Percentiles rank a stretch among this genome's conserved stretches.
Evolutionary conservation across 2,888 invertebrate species (phyloP).

Genomic region (Nudaria mundana): DNA sequence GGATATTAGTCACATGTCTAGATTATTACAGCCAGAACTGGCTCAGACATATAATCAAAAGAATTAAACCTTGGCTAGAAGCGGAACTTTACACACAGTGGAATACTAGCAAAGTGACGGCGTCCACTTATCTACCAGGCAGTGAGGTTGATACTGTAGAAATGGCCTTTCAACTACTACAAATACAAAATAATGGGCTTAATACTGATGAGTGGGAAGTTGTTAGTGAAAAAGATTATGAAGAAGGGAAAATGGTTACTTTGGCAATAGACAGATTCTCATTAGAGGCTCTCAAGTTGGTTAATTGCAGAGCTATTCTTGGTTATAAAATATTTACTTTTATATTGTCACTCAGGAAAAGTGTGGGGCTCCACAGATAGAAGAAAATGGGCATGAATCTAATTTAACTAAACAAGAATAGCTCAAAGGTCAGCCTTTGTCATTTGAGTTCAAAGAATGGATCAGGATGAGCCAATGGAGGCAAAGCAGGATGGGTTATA

Average conservation of each 20-base stretch:
- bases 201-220: slow-evolving; percentile 4
- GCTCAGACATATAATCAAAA: neutral
- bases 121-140: slow-evolving; percentile 1
- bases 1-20: slow-evolving; percentile 3
- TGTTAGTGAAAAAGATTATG: slow-evolving; percentile 3
- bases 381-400: too few species aligned
- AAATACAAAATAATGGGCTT: slow-evolving; percentile 4
- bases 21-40: slow-evolving; percentile 3
- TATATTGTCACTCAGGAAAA: too few species aligned
- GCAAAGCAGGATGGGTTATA: neutral
- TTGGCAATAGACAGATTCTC: slow-evolving; percentile 3
- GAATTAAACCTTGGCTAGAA: slow-evolving; percentile 9
- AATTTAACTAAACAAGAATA: too few species aligned
- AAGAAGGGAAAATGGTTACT: slow-evolving; percentile 4
- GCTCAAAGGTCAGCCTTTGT: too few species aligned
- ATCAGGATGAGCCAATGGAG: neutral
- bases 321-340: slow-evolving; percentile 4
- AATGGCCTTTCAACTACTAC: slow-evolving; percentile 1
- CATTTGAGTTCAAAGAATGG: neutral
- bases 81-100: slow-evolving; percentile 1
- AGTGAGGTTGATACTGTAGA: slow-evolving; percentile 3
- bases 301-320: slow-evolving; percentile 4
- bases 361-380: too few species aligned
- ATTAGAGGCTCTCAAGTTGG: neutral
- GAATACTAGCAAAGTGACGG: neutral